Evolutionary conservation across 35 echinoderm and acorn worm genomes (phyloP), one percentile per base, ranked within the genome.

Genomic region (Ophiothrix spiculata): DNA sequence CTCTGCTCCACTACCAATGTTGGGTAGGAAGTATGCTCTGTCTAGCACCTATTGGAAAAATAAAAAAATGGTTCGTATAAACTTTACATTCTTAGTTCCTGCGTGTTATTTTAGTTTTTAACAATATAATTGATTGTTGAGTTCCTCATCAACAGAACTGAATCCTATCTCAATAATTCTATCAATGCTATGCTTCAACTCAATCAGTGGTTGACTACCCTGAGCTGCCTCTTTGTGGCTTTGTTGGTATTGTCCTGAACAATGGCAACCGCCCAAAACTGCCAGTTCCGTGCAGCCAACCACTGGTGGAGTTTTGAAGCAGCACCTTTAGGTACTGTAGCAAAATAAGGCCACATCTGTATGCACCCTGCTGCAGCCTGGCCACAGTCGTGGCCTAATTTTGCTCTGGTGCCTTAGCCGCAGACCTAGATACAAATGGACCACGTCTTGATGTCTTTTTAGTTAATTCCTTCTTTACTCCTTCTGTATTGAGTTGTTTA

Each of bases 391-490:
- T n/a, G n/a, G n/a, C n/a, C n/a, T n/a, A n/a, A n/a, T n/a, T n/a
- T 3, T 91, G 87, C 95, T 91, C 93, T 77, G 93, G 86, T 16
- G 95, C 91, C 84, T 97, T 91, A 56, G 91, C 95, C 0, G 91
- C 95, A 91, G 84, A 93, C 77, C 84, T 92, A 36, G 95, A 91
- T 85, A 93, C 80, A 32, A 91, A 75, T 12, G 90, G 82, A 17
- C 91, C 91, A 1, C 93, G 91, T 54, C 84, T 77, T 34, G 88
- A 85, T 15, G 74, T 83, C 85, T 97, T 97, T 37, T 79, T 82
- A 31, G 87, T 97, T 46, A 97, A 77, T 33, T 97, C 95, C 81
- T 97, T 97, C 88, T 97, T 97, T 54, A 97, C n/a, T n/a, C n/a
- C n/a, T n/a, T n/a, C 95, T 23, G 79, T 63, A 64, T 97, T 97